Base-by-base conservation (phyloP, 2,888 invertebrate genomes). In the Gasteruption jaculator region DNA sequence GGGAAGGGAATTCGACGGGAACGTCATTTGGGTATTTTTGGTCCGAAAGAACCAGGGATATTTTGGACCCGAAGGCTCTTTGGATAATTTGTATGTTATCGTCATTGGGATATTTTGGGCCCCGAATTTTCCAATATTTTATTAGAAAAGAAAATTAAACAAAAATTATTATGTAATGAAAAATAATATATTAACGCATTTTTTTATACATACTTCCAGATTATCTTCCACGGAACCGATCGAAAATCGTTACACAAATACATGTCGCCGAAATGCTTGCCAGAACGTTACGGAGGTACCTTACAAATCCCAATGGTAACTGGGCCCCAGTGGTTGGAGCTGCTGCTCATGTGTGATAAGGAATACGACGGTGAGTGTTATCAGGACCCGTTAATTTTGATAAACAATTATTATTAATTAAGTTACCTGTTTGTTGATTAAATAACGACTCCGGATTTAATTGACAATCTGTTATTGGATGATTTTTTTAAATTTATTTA, bases 151-250 rank as follows among this genome's bases (percentile, higher is more conserved):
- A 32, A 22, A 20, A 33, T 16, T 18, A 16, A 8, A 29, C 6
- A 21, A 15, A 31, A n/a, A 30, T 31, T 15, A 11, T 39, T 33
- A 14, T 30, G 3, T 19, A n/a, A 16, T 35, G 8, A 2, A 34
- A 37, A 4, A 14, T 34, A 30, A 30, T 32, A 11, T 21, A 44
- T 48, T 45, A 24, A 16, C 20, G 14, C 11, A 25, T 2, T 16
- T 6, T 37, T 20, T 16, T 29, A 10, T 40, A 7, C 10, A 40
- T 26, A 18, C n/a, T 49, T 51, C 3, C 48, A 75, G 57, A 86
- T 90, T 52, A 77, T 83, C 41, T 90, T 90, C 74, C 85, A 90
- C 66, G 87, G 88, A 26, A 82, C 76, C 5, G 86, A 90, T 63
- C 77, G 82, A 29, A 82, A 85, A 41, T 77, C 83, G 2, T 72